phyloP scores from a whole-genome alignment of 2,888 invertebrate genomes.

The Dusona sp. region DNA sequence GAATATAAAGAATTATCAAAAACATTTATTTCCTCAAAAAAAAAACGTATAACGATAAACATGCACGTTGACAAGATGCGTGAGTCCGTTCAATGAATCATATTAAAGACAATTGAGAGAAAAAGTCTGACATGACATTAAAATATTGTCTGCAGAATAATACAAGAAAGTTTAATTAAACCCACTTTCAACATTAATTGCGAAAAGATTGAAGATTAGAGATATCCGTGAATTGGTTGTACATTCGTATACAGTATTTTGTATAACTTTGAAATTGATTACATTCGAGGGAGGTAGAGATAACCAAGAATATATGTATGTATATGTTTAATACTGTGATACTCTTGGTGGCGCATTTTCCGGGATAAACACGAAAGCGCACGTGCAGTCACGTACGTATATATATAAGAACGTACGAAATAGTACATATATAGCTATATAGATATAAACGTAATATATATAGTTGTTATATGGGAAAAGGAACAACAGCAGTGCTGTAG shows the following conservation, averaged over 20 bases:
- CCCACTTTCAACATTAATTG: neutral
- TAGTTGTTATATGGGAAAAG: slow-evolving; percentile 44
- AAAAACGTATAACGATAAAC: neutral
- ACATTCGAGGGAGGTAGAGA: slow-evolving; percentile 55
- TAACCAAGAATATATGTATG: slow-evolving; percentile 48
- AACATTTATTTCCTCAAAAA: neutral
- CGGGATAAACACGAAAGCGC: slow-evolving; percentile 70
- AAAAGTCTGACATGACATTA: neutral
- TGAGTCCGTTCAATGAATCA: neutral
- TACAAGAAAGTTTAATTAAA: neutral
- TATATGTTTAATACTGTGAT: slow-evolving; percentile 49
- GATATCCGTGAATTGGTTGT: neutral
- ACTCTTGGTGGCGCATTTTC: slow-evolving; percentile 68
- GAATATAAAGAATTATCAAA: no score
- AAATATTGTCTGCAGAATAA: neutral
- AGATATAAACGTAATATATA: slow-evolving; percentile 30
- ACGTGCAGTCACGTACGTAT: slow-evolving; percentile 69
- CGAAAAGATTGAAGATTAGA: slow-evolving; percentile 18
- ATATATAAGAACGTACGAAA: slow-evolving; percentile 45
- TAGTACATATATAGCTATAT: slow-evolving; percentile 6
- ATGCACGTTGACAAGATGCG: neutral
- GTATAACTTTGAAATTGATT: slow-evolving; percentile 65
- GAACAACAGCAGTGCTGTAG: slow-evolving; percentile 59
- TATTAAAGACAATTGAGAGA: neutral
- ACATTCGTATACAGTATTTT: slow-evolving; percentile 26